These are phyloP conservation scores for Acrossocheilus wenchowensis DNA, from an alignment of 2,797 vertebrate species.

Conservation along the genomic window DNA sequence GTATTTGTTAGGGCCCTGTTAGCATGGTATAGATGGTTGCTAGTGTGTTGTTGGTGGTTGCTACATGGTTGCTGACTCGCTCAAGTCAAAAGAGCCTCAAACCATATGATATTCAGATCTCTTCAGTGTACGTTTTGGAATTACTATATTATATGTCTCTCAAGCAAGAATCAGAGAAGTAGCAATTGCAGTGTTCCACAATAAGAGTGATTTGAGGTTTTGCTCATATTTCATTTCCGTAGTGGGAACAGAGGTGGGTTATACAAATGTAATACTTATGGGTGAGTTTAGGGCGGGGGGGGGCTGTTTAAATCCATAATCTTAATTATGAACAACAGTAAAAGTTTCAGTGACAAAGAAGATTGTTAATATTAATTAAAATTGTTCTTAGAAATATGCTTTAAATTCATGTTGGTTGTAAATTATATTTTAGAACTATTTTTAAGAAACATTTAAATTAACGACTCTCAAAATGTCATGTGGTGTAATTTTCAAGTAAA, in stretches of 20 bases:
- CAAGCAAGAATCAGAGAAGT: background rate
- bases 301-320: background rate
- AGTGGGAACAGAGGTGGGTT: background rate
- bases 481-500: background rate
- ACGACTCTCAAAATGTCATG: background rate
- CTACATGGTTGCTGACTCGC: background rate
- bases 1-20: too few species aligned
- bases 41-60: background rate
- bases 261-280: background rate
- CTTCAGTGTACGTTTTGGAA: background rate
- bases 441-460: background rate
- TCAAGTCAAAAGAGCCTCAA: background rate
- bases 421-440: background rate
- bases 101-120: background rate
- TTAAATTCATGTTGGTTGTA: background rate
- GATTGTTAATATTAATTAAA: background rate
- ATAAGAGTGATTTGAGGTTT: constrained; percentile 4
- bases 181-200: background rate
- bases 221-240: background rate
- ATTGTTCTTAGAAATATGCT: background rate
- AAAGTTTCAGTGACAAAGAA: background rate
- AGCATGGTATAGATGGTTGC: too few species aligned
- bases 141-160: background rate
- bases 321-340: background rate
- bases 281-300: too few species aligned